phyloP scores from a whole-genome alignment of 2,888 invertebrate species.

The Gisinianus flammeolus region DNA sequence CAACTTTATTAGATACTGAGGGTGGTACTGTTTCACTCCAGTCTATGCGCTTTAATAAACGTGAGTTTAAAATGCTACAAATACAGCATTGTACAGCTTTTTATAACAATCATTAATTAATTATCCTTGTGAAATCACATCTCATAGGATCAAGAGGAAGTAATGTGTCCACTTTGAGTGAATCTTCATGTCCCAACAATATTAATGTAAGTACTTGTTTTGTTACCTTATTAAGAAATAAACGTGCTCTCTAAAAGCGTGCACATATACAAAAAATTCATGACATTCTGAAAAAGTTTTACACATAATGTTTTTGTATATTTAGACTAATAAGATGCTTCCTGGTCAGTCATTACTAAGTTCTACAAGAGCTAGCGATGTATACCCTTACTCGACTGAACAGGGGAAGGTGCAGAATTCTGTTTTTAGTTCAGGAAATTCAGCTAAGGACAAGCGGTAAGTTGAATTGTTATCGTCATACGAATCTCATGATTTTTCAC shows the following conservation, averaged over 20 bases:
- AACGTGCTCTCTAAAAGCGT: too few species aligned
- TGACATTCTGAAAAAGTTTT: too few species aligned
- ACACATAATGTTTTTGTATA: too few species aligned
- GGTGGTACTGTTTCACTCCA: conserved; percentile 60
- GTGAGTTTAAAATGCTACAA: conserved; percentile 37
- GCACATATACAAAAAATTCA: too few species aligned
- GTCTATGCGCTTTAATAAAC: conserved; percentile 55
- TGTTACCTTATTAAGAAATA: too few species aligned
- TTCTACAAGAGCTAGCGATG: conserved; percentile 77
- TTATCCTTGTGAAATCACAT: background rate
- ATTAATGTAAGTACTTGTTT: conserved; percentile 27
- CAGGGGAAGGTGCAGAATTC: background rate
- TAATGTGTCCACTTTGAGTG: conserved; percentile 51
- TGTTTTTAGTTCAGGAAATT: conserved; percentile 12
- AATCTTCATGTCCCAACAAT: conserved; percentile 46
- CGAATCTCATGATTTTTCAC: too few species aligned
- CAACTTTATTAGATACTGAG: conserved; percentile 70
- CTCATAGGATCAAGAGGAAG: conserved; percentile 51
- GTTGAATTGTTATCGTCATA: too few species aligned
- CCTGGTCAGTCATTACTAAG: conserved; percentile 67
- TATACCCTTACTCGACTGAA: conserved; percentile 67
- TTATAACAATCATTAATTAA: background rate
- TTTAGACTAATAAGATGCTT: conserved; percentile 59
- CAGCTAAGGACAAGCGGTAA: conserved; percentile 26
- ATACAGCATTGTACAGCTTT: too few species aligned